phyloP scores from a whole-genome alignment of 2,113 vertebrate genomes.

The Zingel zingel region DNA sequence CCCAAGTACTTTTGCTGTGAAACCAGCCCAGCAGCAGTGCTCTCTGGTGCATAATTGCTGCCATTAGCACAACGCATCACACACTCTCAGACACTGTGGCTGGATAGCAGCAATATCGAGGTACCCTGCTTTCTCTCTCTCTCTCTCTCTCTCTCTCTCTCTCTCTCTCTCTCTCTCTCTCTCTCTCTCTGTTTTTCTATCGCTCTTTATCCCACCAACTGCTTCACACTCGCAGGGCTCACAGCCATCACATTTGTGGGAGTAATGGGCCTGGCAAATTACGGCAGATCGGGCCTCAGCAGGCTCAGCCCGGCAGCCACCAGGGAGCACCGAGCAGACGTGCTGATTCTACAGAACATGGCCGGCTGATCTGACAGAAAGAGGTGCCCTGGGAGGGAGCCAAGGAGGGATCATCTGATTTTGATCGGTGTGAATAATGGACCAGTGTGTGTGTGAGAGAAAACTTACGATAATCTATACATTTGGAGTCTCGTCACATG shows the following conservation, averaged over 20 bases:
- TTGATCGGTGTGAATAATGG: constrained; percentile 18
- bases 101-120: constrained; percentile 35
- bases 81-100: constrained; percentile 53
- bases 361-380: constrained; percentile 46
- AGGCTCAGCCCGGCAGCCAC: constrained; percentile 46
- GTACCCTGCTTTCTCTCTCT: constrained; percentile 11
- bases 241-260: constrained; percentile 71
- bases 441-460: neutral
- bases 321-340: constrained; percentile 55
- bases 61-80: constrained; percentile 71
- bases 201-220: constrained; percentile 65
- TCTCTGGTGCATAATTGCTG: constrained; percentile 76
- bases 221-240: constrained; percentile 67
- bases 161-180: constrained; percentile 7
- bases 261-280: constrained; percentile 78
- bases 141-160: constrained; percentile 16
- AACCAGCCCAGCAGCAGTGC: constrained; percentile 58
- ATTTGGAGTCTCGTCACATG: constrained; percentile 57
- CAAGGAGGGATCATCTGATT: constrained; percentile 36
- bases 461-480: constrained; percentile 49
- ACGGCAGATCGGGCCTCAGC: constrained; percentile 64
- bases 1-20: constrained; percentile 30
- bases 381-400: constrained; percentile 3
- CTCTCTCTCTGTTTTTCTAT: neutral
- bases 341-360: constrained; percentile 58